Evolutionary conservation across 2,888 invertebrate genomes (phyloP).

Genomic region (Amphipyra berbera): DNA sequence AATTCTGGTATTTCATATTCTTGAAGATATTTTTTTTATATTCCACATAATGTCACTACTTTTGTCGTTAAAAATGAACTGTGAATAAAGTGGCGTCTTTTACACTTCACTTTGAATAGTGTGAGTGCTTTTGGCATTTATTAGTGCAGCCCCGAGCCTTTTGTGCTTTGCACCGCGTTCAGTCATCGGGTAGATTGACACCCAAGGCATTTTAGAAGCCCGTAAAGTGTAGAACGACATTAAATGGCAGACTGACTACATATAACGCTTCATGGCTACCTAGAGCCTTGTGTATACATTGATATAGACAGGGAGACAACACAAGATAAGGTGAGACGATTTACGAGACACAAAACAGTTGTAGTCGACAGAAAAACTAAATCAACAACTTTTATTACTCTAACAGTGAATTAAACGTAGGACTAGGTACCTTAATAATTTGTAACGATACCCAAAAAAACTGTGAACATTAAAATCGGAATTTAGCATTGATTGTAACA

Average conservation of each 20-base stretch:
- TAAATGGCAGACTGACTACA: constrained; percentile 19
- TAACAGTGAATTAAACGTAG: too few relatives aligned
- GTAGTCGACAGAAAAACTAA: too few relatives aligned
- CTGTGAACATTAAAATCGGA: too few relatives aligned
- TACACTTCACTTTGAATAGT: background rate
- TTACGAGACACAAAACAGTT: too few relatives aligned
- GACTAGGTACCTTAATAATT: too few relatives aligned
- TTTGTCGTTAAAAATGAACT: background rate
- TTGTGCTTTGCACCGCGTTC: constrained; percentile 18
- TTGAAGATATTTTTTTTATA: constrained; percentile 13
- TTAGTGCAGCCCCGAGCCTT: constrained; percentile 25
- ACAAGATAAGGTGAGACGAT: background rate
- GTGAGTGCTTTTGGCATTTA: constrained; percentile 32
- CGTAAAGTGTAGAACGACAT: constrained; percentile 26
- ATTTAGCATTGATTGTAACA: constrained; percentile 1
- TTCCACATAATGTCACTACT: background rate
- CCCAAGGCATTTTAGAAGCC: constrained; percentile 24
- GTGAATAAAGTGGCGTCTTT: constrained; percentile 13
- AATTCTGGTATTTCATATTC: constrained; percentile 28
- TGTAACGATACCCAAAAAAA: too few relatives aligned
- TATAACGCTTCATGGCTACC: constrained; percentile 7
- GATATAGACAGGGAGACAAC: background rate
- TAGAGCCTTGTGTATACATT: background rate
- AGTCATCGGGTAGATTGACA: constrained; percentile 18
- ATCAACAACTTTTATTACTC: background rate